Evolutionary conservation across 2,797 vertebrate genomes (phyloP).

Genomic region (Zenarchopterus dispar): DNA sequence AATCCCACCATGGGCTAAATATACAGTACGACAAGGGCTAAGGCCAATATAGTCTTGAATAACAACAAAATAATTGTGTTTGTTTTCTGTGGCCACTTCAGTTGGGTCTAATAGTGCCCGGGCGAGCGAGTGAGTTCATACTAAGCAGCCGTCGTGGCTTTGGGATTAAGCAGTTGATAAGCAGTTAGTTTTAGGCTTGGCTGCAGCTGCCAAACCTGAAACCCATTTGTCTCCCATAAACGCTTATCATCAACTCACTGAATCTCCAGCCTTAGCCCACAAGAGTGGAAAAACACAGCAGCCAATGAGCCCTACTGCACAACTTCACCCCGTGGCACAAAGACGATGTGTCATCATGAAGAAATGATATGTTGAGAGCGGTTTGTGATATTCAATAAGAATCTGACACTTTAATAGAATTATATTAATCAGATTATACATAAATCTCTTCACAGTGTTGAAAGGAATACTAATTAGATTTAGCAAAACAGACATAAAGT

Average conservation of each 20-base stretch:
- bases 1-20: constrained; percentile 40
- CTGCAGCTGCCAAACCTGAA: constrained; percentile 41
- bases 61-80: constrained; percentile 40
- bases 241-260: constrained; percentile 45
- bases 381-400: constrained; percentile 51
- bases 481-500: not conserved
- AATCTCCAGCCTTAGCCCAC: constrained; percentile 37
- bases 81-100: constrained; percentile 17
- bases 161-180: constrained; percentile 47
- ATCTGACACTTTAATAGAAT: constrained; percentile 26
- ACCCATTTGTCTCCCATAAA: constrained; percentile 42
- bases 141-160: constrained; percentile 17
- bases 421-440: too few relatives aligned
- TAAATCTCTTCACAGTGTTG: not conserved
- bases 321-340: constrained; percentile 6
- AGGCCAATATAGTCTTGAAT: constrained; percentile 41
- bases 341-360: not conserved
- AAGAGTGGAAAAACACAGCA: constrained; percentile 37
- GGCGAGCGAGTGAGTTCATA: constrained; percentile 21
- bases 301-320: constrained; percentile 9
- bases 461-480: constrained; percentile 16
- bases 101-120: constrained; percentile 34
- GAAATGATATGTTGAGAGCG: constrained; percentile 22
- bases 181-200: constrained; percentile 18
- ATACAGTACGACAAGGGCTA: constrained; percentile 26